Percentiles rank a stretch among this genome's conserved stretches.
Conservation (phyloP, 2,113 vertebrate species). For the Tetrax tetrax region DNA sequence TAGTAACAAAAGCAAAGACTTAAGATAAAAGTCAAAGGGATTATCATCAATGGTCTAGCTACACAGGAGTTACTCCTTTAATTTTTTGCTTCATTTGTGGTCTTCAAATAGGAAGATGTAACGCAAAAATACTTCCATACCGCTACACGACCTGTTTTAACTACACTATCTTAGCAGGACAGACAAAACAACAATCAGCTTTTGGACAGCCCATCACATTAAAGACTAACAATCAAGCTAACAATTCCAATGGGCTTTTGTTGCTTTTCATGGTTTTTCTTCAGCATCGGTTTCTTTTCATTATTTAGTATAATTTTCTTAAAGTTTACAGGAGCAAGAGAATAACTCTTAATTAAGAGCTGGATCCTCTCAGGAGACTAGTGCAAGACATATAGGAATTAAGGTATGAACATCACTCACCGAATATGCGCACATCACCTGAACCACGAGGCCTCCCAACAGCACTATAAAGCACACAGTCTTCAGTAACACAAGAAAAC, state of each 20-base stretch:
- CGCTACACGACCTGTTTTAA: slow-evolving; percentile 58
- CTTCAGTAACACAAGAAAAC: neutral
- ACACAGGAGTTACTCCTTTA: slow-evolving; percentile 62
- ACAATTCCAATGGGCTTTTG: slow-evolving; percentile 35
- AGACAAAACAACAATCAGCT: slow-evolving; percentile 68
- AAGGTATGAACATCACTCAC: neutral
- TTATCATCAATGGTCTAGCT: slow-evolving; percentile 72
- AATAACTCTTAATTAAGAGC: neutral
- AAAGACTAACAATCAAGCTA: slow-evolving; percentile 50
- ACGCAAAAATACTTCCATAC: slow-evolving; percentile 56
- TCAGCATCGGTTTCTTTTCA: neutral
- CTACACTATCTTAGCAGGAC: slow-evolving; percentile 59
- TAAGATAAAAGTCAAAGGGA: slow-evolving; percentile 77
- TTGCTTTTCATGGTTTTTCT: neutral
- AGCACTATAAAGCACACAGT: neutral
- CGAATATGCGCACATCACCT: neutral
- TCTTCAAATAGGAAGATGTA: slow-evolving; percentile 68
- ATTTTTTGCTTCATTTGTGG: slow-evolving; percentile 68
- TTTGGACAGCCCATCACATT: slow-evolving; percentile 57
- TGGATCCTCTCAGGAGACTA: neutral
- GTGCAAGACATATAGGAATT: neutral
- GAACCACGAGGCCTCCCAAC: neutral
- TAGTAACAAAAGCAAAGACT: slow-evolving; percentile 69
- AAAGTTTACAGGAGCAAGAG: neutral
- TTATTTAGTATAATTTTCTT: slow-evolving; percentile 19